Conservation (phyloP, 2,797 vertebrate genomes). For the Rhadinocentrus ornatus region DNA sequence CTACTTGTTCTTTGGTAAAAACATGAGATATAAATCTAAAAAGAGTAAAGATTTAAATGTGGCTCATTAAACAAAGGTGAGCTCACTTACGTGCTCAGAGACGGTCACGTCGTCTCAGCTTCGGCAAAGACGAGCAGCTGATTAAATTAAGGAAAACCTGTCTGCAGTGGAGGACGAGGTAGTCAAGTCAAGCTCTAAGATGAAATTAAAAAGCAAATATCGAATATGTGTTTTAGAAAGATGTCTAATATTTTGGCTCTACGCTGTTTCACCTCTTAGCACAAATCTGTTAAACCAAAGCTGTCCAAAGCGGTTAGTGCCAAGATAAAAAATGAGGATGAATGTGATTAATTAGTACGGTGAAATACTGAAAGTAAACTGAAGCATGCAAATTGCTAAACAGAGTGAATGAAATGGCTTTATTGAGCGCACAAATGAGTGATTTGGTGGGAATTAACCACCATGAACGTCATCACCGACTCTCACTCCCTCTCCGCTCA, state of each 20-base stretch:
- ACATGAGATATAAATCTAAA: no score
- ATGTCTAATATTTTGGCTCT: constrained; percentile 1
- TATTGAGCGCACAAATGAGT: neutral
- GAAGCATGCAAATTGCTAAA: constrained; percentile 5
- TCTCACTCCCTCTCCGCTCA: constrained; percentile 39
- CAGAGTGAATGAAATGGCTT: constrained; percentile 4
- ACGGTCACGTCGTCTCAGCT: no score
- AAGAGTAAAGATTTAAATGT: no score
- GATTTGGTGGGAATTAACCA: neutral
- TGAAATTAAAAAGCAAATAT: no score
- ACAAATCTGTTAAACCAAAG: neutral
- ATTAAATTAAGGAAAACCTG: no score
- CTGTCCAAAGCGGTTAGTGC: neutral
- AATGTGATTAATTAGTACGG: neutral
- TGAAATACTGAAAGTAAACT: constrained; percentile 7
- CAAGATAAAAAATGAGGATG: neutral
- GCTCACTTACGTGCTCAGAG: no score
- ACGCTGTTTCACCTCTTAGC: neutral
- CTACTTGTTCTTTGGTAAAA: neutral
- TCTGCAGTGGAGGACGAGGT: no score
- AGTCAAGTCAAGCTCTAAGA: no score
- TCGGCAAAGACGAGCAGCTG: no score
- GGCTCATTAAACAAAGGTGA: no score
- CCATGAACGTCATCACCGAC: neutral
- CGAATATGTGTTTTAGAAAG: neutral